phyloP scores from a whole-genome alignment of 2,797 vertebrate species.

The Synaphobranchus kaupii region DNA sequence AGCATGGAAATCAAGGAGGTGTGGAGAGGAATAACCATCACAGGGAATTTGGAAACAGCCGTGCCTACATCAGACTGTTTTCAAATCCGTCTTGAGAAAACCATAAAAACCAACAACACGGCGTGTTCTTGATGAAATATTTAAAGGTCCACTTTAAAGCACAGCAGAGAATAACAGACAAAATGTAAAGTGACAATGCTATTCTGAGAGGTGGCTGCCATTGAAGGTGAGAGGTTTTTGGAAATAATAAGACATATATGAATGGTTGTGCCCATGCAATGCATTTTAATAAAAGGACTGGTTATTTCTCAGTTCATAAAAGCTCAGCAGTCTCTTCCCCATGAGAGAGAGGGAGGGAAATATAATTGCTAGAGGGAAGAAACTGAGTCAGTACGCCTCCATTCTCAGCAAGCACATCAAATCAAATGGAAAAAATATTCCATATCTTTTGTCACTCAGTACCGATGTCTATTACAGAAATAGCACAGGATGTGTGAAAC shows the following conservation, averaged over 20 bases:
- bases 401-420: not conserved
- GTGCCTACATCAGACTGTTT: not conserved
- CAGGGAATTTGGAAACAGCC: not conserved
- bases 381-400: not conserved
- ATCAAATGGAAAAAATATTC: not conserved
- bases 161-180: not conserved
- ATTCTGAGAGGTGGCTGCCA: not conserved
- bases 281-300: conserved; percentile 9
- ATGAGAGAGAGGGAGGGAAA: not conserved
- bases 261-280: not conserved
- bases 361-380: not conserved
- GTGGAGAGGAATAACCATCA: not conserved
- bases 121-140: not conserved
- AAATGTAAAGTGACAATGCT: not conserved
- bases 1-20: not conserved
- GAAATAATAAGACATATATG: not conserved
- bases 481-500: not conserved
- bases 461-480: not conserved
- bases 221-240: not conserved
- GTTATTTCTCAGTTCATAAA: conserved; percentile 9
- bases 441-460: not conserved
- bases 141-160: not conserved
- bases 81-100: not conserved
- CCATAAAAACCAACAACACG: not conserved
- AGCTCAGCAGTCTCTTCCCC: conserved; percentile 1